Evolutionary conservation across 1,140 invertebrate species (phyloP).

Genomic region (Nasonia vitripennis): DNA sequence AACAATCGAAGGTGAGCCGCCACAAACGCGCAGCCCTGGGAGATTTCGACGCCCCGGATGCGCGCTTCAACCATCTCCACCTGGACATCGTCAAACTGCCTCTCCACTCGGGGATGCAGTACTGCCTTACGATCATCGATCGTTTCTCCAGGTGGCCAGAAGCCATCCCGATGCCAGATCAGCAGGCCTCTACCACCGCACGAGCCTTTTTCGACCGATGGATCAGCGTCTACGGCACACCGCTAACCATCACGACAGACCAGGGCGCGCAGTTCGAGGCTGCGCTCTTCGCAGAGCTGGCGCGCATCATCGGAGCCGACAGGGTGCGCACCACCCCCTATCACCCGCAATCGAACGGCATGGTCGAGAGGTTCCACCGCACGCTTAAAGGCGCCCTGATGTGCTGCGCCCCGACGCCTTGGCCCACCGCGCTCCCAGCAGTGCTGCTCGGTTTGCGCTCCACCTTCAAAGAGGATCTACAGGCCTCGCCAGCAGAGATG

Average conservation of each 20-base stretch:
- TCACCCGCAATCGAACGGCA: no score
- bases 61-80: constrained; percentile 57
- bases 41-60: constrained; percentile 27
- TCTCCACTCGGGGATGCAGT: not conserved
- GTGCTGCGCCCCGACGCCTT: constrained; percentile 54
- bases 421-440: constrained; percentile 46
- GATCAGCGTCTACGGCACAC: no score
- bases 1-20: constrained; percentile 54
- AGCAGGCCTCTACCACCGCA: not conserved
- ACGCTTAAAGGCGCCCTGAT: constrained; percentile 61
- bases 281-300: no score
- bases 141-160: not conserved
- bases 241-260: no score
- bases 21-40: constrained; percentile 47
- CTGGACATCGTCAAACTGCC: constrained; percentile 26
- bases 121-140: constrained; percentile 52
- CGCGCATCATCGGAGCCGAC: no score
- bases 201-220: no score
- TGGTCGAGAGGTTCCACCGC: constrained; percentile 49
- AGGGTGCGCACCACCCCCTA: no score
- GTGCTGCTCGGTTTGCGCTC: no score
- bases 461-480: no score
- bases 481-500: no score
- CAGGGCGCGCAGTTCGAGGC: no score
- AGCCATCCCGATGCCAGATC: not conserved